phyloP scores from a whole-genome alignment of 2,888 invertebrate species.

The Melieria picta region DNA sequence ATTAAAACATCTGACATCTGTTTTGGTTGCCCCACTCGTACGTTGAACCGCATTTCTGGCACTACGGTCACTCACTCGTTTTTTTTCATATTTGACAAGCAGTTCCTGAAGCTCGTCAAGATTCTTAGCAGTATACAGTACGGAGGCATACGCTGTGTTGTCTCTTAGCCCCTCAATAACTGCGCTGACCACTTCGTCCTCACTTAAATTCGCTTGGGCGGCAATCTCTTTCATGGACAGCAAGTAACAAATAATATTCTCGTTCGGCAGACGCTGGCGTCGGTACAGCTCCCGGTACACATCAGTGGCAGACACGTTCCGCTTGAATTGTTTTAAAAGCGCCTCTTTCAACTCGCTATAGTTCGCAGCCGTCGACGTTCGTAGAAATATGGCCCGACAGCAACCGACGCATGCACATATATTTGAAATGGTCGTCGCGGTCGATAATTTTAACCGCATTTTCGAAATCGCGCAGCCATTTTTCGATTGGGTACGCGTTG shows the following conservation, averaged over 20 bases:
- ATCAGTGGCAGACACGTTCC: conserved; percentile 22
- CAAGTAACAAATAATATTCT: conserved; percentile 26
- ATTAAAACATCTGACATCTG: conserved; percentile 31
- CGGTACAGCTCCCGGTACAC: conserved; percentile 23
- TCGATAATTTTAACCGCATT: conserved; percentile 15
- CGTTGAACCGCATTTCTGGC: background rate
- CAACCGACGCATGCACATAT: conserved; percentile 3
- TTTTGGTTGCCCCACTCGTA: background rate
- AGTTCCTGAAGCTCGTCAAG: conserved; percentile 25
- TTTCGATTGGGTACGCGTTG: conserved; percentile 23
- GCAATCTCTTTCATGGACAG: conserved; percentile 29
- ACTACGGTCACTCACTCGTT: conserved; percentile 21
- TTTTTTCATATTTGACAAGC: conserved; percentile 12
- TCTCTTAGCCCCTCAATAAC: conserved; percentile 31
- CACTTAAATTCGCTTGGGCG: conserved; percentile 15
- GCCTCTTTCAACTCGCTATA: conserved; percentile 13
- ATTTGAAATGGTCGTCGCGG: conserved; percentile 1
- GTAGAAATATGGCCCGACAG: background rate
- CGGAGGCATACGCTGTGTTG: conserved; percentile 24
- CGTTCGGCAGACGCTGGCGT: conserved; percentile 22
- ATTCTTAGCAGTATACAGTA: conserved; percentile 29
- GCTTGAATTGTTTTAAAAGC: conserved; percentile 10
- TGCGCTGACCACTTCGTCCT: conserved; percentile 28
- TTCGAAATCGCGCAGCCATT: conserved; percentile 17
- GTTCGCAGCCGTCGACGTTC: background rate